Evolutionary conservation across 2,888 invertebrate genomes (phyloP).

Genomic region (Bruchidius siliquastri): DNA sequence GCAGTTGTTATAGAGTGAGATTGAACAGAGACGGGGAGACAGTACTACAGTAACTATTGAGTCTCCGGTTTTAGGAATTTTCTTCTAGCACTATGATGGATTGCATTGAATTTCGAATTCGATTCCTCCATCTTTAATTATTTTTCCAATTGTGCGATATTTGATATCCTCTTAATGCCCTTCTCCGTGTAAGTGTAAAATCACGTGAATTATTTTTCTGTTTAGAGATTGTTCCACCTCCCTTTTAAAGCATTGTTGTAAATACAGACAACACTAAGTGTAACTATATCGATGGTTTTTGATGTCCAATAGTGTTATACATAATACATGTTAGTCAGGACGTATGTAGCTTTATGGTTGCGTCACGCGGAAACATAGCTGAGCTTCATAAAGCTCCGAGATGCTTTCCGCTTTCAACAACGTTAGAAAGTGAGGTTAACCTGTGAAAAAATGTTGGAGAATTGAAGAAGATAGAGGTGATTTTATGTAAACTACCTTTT

Average conservation of each 20-base stretch:
- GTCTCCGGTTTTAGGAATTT: no score
- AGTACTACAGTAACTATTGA: no score
- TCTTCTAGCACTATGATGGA: not conserved
- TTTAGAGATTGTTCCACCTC: not conserved
- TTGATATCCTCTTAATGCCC: not conserved
- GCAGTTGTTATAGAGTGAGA: no score
- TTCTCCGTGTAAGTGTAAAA: not conserved
- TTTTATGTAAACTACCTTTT: no score
- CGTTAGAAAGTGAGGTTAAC: slow-evolving; percentile 10
- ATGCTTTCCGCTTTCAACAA: slow-evolving; percentile 26
- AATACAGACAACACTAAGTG: slow-evolving; percentile 37
- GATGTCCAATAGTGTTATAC: slow-evolving; percentile 38
- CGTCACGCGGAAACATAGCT: slow-evolving; percentile 9
- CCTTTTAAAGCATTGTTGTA: slow-evolving; percentile 36
- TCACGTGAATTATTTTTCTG: not conserved
- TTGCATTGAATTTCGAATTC: not conserved
- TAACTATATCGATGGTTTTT: slow-evolving; percentile 40
- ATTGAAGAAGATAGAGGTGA: not conserved
- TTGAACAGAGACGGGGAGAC: no score
- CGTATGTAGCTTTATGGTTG: not conserved
- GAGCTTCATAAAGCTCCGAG: slow-evolving; percentile 9
- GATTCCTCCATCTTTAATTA: not conserved
- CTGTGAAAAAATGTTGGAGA: not conserved
- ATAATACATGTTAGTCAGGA: slow-evolving; percentile 23
- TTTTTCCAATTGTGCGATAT: not conserved